Evolutionary conservation across 2,797 vertebrate species (phyloP), one percentile per base, ranked within the genome.

Genomic region (Protosalanx chinensis): DNA sequence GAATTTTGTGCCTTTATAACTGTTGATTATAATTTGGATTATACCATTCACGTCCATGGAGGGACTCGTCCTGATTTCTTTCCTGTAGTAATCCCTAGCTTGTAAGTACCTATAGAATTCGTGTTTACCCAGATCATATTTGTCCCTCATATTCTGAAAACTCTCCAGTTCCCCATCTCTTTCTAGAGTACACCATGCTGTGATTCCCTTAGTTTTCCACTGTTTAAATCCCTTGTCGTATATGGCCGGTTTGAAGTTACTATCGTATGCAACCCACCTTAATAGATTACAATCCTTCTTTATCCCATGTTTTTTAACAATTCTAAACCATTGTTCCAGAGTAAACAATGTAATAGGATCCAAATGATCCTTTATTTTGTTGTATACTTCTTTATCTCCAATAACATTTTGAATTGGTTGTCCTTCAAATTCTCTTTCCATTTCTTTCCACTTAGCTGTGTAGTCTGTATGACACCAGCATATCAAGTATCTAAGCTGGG

Each of bases 261-360:
- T 67, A 29, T 56, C 41, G 29, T 12, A 67, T 4, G 65, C 65
- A 23, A 67, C 20, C 65, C 20, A 67, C 30, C 16, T 67, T 1
- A 67, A 18, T 32, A 67, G 13, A 53, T 56, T 6, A 53, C 46
- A 15, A 53, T 67, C 65, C 15, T 67, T 67, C 65, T 67, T 4
- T 1, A 29, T 16, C 65, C 18, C 32, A 18, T 67, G 4, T 1
- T 3, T 3, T 67, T 29, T 67, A 7, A 67, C 2, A 15, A 67
- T 5, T 67, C 13, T 67, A 23, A 67, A 67, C 65, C 65, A 67
- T 29, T 3, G 16, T 15, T 67, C 65, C 46, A 67, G 13, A 5
- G 49, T 67, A 29, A 7, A 29, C 18, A 29, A 4, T 67, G 46
- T 67, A 5, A 67, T 67, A 23, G 65, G 16, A 32, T 53, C 41